phyloP scores from a whole-genome alignment of 2,113 vertebrate genomes.

The Hippotragus niger region DNA sequence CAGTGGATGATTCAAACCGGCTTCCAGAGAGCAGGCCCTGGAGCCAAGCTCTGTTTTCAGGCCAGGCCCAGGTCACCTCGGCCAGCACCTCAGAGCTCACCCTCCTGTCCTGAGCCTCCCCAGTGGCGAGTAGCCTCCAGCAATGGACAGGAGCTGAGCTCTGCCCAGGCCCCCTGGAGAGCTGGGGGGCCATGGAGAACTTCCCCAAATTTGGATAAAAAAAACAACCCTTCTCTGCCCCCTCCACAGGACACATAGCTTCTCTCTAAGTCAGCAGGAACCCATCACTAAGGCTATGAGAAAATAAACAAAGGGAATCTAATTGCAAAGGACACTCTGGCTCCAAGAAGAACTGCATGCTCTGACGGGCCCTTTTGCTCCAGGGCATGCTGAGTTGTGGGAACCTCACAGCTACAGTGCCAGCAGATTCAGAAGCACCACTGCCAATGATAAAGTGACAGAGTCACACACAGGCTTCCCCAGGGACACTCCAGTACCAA shows the following conservation, averaged over 20 bases:
- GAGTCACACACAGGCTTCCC: not conserved
- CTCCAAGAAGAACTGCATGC: constrained; percentile 40
- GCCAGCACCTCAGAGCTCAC: not conserved
- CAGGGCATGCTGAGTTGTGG: not conserved
- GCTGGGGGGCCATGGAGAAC: not conserved
- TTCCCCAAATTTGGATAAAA: constrained; percentile 74
- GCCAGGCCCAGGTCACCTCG: not conserved
- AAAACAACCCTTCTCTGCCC: constrained; percentile 43
- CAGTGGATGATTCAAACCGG: not conserved
- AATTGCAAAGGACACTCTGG: constrained; percentile 52
- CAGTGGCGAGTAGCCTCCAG: not conserved
- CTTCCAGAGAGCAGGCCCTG: not conserved
- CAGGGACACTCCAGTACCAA: not conserved
- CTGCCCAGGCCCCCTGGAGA: not conserved
- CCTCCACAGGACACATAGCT: constrained; percentile 56
- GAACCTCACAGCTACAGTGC: not conserved
- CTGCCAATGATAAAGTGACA: constrained; percentile 1
- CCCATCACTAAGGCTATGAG: constrained; percentile 59
- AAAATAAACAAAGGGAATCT: constrained; percentile 72
- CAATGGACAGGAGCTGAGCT: not conserved
- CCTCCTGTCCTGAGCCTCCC: not conserved
- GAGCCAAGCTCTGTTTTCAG: not conserved
- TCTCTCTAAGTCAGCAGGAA: constrained; percentile 60
- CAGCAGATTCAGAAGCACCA: not conserved
- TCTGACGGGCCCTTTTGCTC: not conserved